Percentiles rank a stretch among this genome's conserved stretches.
phyloP scores from a whole-genome alignment of 2,888 invertebrate genomes.

The Nasonovia ribisnigri region DNA sequence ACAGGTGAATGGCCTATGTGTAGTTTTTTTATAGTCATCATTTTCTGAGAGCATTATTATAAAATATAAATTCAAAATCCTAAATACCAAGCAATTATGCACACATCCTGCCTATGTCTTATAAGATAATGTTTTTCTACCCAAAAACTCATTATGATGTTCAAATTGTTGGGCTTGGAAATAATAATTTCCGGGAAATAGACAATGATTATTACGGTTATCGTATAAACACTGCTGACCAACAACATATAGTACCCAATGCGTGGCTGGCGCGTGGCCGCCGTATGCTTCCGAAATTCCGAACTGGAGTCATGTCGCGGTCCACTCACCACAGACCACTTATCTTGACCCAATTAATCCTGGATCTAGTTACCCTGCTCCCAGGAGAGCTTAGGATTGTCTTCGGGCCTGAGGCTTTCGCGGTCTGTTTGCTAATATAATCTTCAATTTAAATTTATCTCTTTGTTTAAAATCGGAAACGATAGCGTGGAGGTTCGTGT shows the following conservation, averaged over 20 bases:
- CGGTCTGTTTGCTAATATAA: conserved; percentile 33
- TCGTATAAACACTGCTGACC: background rate
- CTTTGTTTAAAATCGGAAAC: background rate
- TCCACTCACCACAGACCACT: conserved; percentile 41
- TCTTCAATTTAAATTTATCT: conserved; percentile 30
- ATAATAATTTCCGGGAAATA: background rate
- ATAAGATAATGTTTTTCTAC: background rate
- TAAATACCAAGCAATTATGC: background rate
- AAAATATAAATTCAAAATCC: background rate
- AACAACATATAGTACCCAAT: background rate
- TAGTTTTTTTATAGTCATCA: background rate
- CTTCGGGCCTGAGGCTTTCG: background rate
- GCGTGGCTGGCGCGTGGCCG: background rate
- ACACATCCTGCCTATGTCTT: background rate
- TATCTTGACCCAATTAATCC: conserved; percentile 52
- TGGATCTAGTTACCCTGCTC: conserved; percentile 20
- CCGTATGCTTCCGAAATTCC: background rate
- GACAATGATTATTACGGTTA: background rate
- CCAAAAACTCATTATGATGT: background rate
- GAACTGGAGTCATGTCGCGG: background rate
- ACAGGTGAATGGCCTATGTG: background rate
- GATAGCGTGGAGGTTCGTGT: background rate
- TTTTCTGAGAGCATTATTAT: background rate
- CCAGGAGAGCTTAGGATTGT: conserved; percentile 44
- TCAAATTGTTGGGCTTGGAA: background rate